phyloP scores from a whole-genome alignment of 2,888 invertebrate genomes.

The Pyrochroa serraticornis region DNA sequence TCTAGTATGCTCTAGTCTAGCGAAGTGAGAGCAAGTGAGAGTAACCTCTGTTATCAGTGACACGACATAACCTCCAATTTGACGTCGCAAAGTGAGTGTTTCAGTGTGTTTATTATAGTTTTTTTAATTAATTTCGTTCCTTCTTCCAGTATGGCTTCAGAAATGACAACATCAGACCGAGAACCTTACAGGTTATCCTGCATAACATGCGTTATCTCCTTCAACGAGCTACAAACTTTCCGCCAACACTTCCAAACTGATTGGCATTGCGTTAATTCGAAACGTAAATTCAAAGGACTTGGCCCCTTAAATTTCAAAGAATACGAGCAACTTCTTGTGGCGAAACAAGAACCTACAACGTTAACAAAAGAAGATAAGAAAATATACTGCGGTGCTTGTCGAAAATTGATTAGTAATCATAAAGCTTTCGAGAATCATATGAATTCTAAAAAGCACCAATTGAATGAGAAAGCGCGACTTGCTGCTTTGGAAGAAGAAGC shows the following conservation, averaged over 20 bases:
- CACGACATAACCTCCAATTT: too few relatives aligned
- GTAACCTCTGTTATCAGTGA: too few relatives aligned
- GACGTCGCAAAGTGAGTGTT: too few relatives aligned
- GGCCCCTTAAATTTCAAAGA: constrained; percentile 88
- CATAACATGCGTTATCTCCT: constrained; percentile 88
- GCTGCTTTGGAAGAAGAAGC: constrained; percentile 56
- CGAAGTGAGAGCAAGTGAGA: too few relatives aligned
- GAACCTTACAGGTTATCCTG: constrained; percentile 64
- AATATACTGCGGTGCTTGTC: constrained; percentile 76
- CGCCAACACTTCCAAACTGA: constrained; percentile 93
- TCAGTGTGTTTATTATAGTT: too few relatives aligned
- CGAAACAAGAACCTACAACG: constrained; percentile 61
- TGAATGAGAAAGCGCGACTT: constrained; percentile 49
- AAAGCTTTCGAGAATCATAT: constrained; percentile 90
- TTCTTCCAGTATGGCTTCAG: too few relatives aligned
- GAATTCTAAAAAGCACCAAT: constrained; percentile 89
- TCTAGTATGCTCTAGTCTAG: too few relatives aligned
- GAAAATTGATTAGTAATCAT: constrained; percentile 80
- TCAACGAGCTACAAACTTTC: constrained; percentile 82
- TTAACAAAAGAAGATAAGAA: constrained; percentile 59
- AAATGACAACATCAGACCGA: too few relatives aligned
- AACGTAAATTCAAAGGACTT: constrained; percentile 86
- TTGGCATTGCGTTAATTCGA: constrained; percentile 96
- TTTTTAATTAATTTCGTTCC: too few relatives aligned
- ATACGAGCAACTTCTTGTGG: constrained; percentile 67